phyloP scores from a whole-genome alignment of 2,797 vertebrate genomes.

The Aselliscus stoliczkanus region DNA sequence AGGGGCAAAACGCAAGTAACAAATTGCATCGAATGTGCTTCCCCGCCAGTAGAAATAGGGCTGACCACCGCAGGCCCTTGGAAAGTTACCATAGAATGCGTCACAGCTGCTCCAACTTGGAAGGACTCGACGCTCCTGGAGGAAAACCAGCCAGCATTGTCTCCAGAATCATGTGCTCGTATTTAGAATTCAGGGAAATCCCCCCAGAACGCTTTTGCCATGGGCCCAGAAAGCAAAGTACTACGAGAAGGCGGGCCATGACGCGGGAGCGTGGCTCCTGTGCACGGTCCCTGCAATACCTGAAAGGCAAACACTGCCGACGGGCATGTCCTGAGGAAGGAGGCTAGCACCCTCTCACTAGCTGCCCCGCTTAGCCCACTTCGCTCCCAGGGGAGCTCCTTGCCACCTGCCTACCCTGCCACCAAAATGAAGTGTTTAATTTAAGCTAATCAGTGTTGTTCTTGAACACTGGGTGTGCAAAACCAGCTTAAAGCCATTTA shows the following conservation, averaged over 20 bases:
- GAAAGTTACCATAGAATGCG: neutral
- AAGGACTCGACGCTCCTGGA: neutral
- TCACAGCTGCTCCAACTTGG: slow-evolving; percentile 13
- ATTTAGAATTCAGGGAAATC: neutral
- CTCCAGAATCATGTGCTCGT: neutral
- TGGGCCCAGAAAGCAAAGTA: neutral
- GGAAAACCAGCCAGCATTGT: neutral
- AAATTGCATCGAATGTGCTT: neutral
- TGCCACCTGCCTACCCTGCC: neutral
- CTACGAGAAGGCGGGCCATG: neutral
- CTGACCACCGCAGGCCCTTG: neutral
- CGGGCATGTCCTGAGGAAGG: fast-evolving
- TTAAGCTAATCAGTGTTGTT: fast-evolving
- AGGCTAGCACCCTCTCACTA: neutral
- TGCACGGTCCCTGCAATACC: fast-evolving
- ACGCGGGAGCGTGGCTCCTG: fast-evolving
- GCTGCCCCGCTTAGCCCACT: neutral
- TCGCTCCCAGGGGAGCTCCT: neutral
- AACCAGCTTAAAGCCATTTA: fast-evolving
- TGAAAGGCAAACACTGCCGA: fast-evolving
- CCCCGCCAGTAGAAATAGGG: neutral
- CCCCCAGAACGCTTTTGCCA: neutral
- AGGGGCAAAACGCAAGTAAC: neutral
- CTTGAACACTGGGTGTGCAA: fast-evolving
- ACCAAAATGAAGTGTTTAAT: neutral